Evolutionary conservation across 2,888 invertebrate genomes (phyloP), one percentile per base, ranked within the genome.

Genomic region (Folsomia candida): DNA sequence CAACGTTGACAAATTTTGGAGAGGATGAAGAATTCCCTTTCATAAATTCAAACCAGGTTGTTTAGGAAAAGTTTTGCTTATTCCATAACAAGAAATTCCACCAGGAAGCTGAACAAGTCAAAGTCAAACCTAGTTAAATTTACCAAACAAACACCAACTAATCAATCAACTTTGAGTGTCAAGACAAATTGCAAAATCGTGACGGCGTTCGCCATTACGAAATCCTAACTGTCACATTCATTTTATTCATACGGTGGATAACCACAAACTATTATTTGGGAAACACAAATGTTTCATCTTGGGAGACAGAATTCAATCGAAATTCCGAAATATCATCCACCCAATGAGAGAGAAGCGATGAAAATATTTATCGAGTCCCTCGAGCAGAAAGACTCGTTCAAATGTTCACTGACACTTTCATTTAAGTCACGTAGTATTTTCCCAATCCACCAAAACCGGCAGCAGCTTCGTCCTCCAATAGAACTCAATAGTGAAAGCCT

Each of bases 181-280:
- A 54, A 20, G 54, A 54, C 54, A 54, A 54, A 54, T 54, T 54
- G 54, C 54, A 54, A 54, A 54, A 54, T 54, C 54, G 54, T 54
- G 6, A 54, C 47, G 18, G 18, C 18, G 47, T 54, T 54, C 20
- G 54, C 54, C n/a, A 54, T 54, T 54, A 14, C 54, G 11, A 54
- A 20, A 20, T 54, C 54, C 4, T 20, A 54, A 54, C 54, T 22
- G 37, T 54, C 54, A n/a, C 54, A 54, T n/a, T 54, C 18, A 54
- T 18, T n/a, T n/a, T n/a, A n/a, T 37, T 37, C 37, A 37, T 37
- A 9, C 6, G 4, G 37, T 14, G 14, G 37, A 37, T 37, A 37
- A 37, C 37, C 37, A 37, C 37, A 37, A 37, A 37, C 37, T n/a
- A n/a, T n/a, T n/a, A 37, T 37, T 14, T 4, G 37, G 37, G 6